Evolutionary conservation across 1,140 invertebrate genomes (phyloP).

Genomic region (Neomicropteryx cornuta): DNA sequence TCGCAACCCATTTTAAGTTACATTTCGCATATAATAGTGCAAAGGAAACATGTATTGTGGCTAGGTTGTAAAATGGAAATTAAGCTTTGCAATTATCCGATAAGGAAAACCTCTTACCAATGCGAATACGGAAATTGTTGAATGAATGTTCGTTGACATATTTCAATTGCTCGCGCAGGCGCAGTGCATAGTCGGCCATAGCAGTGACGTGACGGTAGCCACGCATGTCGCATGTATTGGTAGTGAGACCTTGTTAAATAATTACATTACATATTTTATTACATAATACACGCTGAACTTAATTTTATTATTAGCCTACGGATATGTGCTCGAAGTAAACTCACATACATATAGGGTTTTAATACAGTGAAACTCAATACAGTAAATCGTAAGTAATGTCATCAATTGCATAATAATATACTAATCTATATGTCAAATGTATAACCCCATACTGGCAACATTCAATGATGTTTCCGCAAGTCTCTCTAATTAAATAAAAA

Average conservation of each 20-base stretch:
- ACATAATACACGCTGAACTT: background rate
- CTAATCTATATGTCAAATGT: no score
- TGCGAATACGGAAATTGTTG: constrained; percentile 90
- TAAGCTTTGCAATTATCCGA: constrained; percentile 3
- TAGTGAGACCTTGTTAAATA: constrained; percentile 54
- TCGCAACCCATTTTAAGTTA: no score
- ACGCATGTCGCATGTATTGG: constrained; percentile 63
- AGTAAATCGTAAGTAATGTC: no score
- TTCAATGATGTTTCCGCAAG: no score
- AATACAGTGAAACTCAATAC: no score
- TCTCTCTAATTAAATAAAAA: no score
- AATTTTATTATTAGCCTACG: background rate
- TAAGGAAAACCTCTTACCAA: constrained; percentile 47
- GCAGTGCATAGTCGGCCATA: constrained; percentile 85
- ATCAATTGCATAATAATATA: no score
- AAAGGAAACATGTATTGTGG: constrained; percentile 1
- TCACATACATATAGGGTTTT: background rate
- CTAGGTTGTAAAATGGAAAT: background rate
- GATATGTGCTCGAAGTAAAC: background rate
- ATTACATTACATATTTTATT: constrained; percentile 7
- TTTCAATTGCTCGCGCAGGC: constrained; percentile 73
- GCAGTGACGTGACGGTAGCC: constrained; percentile 71
- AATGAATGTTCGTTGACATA: constrained; percentile 95
- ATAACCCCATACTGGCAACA: no score
- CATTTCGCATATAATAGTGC: no score